Percentiles rank a stretch among this genome's conserved stretches.
Conservation (phyloP, 2,113 vertebrate species). For the Sclerurus mexicanus region DNA sequence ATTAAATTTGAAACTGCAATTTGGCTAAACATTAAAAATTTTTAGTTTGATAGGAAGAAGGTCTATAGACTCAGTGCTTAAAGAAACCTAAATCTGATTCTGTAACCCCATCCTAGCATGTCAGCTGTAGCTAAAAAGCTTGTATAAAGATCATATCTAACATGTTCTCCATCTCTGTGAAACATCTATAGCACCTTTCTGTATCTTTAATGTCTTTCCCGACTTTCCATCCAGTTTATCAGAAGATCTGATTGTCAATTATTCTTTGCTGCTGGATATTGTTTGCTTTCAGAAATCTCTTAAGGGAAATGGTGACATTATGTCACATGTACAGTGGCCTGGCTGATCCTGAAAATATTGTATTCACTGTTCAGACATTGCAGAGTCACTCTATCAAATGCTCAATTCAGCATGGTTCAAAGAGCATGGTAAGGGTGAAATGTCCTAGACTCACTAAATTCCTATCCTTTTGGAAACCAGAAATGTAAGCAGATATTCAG, state of each 20-base stretch:
- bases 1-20: background rate
- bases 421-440: background rate
- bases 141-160: background rate
- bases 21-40: background rate
- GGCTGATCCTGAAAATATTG: background rate
- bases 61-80: background rate
- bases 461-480: background rate
- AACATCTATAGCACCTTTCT: background rate
- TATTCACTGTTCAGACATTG: background rate
- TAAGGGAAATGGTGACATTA: background rate
- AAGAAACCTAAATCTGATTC: background rate
- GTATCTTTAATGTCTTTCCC: background rate
- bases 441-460: background rate
- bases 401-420: background rate
- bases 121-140: background rate
- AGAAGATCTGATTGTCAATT: background rate
- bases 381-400: background rate
- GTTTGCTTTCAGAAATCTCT: background rate
- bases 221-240: background rate
- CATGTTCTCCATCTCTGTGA: background rate
- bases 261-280: background rate
- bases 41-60: background rate
- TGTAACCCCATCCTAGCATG: background rate
- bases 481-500: background rate
- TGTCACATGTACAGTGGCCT: background rate